Evolutionary conservation across 2,113 vertebrate species (phyloP).

Genomic region (Empidonax alnorum): DNA sequence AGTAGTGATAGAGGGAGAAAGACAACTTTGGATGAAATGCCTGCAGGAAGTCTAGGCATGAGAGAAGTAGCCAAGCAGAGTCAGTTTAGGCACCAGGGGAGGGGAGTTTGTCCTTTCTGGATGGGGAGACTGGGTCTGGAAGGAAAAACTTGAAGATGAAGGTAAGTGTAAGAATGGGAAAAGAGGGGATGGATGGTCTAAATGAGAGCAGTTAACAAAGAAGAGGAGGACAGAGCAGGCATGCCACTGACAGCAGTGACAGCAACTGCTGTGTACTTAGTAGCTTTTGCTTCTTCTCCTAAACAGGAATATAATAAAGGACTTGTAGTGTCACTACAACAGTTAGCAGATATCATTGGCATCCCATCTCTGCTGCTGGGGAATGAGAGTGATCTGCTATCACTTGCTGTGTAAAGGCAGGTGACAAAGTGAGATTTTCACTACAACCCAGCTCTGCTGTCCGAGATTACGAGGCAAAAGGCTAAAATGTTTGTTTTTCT

Average conservation of each 20-base stretch:
- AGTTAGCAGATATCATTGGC: neutral
- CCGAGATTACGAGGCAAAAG: neutral
- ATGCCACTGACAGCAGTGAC: neutral
- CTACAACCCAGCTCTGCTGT: neutral
- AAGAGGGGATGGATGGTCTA: neutral
- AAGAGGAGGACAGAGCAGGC: neutral
- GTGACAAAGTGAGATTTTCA: neutral
- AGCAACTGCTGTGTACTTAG: neutral
- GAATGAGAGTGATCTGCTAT: neutral
- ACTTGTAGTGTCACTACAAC: neutral
- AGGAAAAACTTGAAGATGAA: neutral
- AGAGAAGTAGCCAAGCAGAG: neutral
- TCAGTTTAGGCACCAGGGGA: neutral
- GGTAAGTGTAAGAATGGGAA: neutral
- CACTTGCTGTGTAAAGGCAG: accelerated
- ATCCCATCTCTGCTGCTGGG: neutral
- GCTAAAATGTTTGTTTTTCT: neutral
- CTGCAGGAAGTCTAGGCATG: neutral
- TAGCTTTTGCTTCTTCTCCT: neutral
- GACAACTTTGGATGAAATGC: neutral
- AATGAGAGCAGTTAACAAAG: neutral
- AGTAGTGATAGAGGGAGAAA: neutral
- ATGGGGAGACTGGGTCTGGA: neutral
- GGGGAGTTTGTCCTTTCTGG: neutral
- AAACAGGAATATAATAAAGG: neutral